These are phyloP conservation scores for Tridacna crocea DNA, from an alignment of 2,888 invertebrate genomes.

Conservation along the genomic window DNA sequence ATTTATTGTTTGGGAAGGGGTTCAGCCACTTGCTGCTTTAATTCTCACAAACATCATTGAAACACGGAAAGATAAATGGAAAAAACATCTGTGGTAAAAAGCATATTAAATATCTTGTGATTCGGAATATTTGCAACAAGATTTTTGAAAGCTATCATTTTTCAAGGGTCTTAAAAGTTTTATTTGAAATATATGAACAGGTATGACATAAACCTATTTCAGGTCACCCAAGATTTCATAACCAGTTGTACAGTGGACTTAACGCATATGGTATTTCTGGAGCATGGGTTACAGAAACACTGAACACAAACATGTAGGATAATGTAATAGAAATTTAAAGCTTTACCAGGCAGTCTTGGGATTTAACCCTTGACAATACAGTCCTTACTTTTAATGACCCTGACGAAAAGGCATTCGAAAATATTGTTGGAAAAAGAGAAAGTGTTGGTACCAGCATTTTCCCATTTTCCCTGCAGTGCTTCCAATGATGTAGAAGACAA, in stretches of 20 bases:
- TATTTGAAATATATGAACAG: no score
- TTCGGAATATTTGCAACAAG: no score
- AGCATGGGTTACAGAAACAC: slow-evolving; percentile 99
- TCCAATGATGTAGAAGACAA: no score
- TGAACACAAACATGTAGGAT: slow-evolving; percentile 96
- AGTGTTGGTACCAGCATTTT: neutral
- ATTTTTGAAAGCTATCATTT: no score
- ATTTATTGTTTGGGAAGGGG: no score
- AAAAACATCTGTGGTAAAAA: no score
- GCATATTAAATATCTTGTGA: no score
- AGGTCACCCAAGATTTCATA: slow-evolving; percentile 99
- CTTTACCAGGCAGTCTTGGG: neutral
- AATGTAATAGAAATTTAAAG: neutral
- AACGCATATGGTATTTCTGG: slow-evolving; percentile 98
- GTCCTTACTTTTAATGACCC: neutral
- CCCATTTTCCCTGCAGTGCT: neutral
- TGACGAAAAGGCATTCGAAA: neutral
- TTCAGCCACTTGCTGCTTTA: no score
- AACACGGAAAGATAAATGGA: no score
- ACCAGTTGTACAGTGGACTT: slow-evolving; percentile 98
- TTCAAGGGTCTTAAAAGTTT: no score
- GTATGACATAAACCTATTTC: slow-evolving; percentile 62
- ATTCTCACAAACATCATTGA: no score
- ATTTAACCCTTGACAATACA: no score
- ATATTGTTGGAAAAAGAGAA: neutral